phyloP scores from a whole-genome alignment of 2,888 invertebrate genomes.

The Nudaria mundana region DNA sequence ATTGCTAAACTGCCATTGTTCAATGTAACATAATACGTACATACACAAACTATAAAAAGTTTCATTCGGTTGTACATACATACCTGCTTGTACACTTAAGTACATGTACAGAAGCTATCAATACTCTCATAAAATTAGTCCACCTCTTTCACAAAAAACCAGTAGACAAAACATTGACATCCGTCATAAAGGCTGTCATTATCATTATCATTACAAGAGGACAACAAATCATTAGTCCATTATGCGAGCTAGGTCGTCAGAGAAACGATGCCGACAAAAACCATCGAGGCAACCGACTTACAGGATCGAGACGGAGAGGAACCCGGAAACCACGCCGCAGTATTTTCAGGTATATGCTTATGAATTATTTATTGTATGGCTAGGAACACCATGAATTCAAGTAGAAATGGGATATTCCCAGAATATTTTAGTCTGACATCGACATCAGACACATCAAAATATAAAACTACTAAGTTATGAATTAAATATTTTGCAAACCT shows the following conservation, averaged over 20 bases:
- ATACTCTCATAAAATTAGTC: slow-evolving; percentile 9
- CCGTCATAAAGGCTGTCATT: slow-evolving; percentile 12
- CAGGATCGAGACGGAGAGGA: slow-evolving; percentile 45
- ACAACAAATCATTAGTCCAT: slow-evolving; percentile 27
- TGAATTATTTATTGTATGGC: slow-evolving; percentile 28
- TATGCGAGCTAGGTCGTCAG: slow-evolving; percentile 47
- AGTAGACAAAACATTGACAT: slow-evolving; percentile 12
- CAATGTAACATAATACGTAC: too few species aligned
- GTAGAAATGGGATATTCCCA: slow-evolving; percentile 1
- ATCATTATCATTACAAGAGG: slow-evolving; percentile 19
- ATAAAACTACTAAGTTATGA: too few species aligned
- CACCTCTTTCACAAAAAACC: slow-evolving; percentile 6
- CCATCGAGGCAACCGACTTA: slow-evolving; percentile 33
- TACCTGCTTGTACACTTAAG: too few species aligned
- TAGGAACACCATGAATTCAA: slow-evolving; percentile 21
- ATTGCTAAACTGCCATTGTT: too few species aligned
- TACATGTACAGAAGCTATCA: slow-evolving; percentile 1
- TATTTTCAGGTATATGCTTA: slow-evolving; percentile 63
- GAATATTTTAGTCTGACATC: background rate
- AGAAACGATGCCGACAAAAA: slow-evolving; percentile 41
- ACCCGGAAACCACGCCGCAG: slow-evolving; percentile 60
- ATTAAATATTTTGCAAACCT: too few species aligned
- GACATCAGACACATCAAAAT: too few species aligned
- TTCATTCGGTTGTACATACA: too few species aligned
- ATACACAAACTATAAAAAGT: too few species aligned